Conservation (phyloP, 2,797 vertebrate species). For the Muscicapa comitata region DNA sequence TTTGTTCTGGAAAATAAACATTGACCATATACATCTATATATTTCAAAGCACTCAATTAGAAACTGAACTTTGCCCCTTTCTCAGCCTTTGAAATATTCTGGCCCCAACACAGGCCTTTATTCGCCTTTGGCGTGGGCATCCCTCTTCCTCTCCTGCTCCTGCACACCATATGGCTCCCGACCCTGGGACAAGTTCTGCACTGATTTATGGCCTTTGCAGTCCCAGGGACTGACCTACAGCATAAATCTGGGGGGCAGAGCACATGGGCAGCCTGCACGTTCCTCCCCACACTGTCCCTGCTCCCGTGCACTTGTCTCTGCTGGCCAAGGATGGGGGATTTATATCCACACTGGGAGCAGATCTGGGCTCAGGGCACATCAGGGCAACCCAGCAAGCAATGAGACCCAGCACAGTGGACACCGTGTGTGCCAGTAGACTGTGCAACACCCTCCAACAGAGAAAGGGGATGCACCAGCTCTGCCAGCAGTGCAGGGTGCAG, state of each 20-base stretch:
- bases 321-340: not conserved
- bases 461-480: fast-evolving
- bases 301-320: fast-evolving
- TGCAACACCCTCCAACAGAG: not conserved
- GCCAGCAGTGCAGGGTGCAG: fast-evolving
- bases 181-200: not conserved
- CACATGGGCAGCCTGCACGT: not conserved
- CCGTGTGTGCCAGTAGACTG: not conserved
- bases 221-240: not conserved
- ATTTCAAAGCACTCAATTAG: slow-evolving; percentile 56
- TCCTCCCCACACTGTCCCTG: not conserved
- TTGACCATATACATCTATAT: slow-evolving; percentile 31
- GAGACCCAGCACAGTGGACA: fast-evolving
- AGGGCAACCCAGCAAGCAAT: not conserved
- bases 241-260: not conserved
- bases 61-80: slow-evolving; percentile 58
- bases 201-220: slow-evolving; percentile 23
- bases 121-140: not conserved
- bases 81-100: slow-evolving; percentile 49
- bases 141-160: not conserved
- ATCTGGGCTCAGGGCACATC: not conserved
- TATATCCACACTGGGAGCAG: not conserved
- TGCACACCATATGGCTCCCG: slow-evolving; percentile 15
- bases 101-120: not conserved
- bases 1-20: slow-evolving; percentile 52